Evolutionary conservation across 2,888 invertebrate genomes (phyloP), one percentile per base, ranked within the genome.

Genomic region (Coronaproctus castanopsis): DNA sequence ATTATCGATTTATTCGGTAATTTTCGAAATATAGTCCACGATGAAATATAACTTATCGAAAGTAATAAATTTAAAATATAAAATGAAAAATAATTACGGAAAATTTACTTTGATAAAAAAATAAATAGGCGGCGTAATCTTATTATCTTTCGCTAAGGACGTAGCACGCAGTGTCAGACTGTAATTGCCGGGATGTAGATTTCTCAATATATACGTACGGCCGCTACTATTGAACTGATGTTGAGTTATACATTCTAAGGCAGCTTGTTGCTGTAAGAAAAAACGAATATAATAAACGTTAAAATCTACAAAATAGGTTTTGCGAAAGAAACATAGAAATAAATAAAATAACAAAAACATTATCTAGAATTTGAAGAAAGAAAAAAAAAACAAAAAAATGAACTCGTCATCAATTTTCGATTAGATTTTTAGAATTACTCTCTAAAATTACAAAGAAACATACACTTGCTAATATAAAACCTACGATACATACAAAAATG

Each of bases 171-270:
- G 78, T 64, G 77, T 76, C 55, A 90, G 75, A 64, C 85, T 85
- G 72, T 92, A 91, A 74, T 87, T 90, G 23, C 91, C 92, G 50
- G 87, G 76, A 51, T 77, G 74, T 48, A 87, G 71, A 64, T 77
- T 78, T 61, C 76, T 76, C 62, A 83, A 68, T 18, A 74, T 69
- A 68, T 79, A 77, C 1, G 72, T 69, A 61, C 72, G 75, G 18
- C 73, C 74, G 59, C 70, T 71, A 53, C 75, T 73, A 52, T 74
- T 71, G 70, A 77, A 83, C 58, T 81, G 78, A 20, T 76, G 74
- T 50, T 78, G 75, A 1, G 82, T 77, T n/a, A 87, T 78, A 70
- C 91, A 92, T 63, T 77, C 77, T 24, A 74, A 71, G 3, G 74
- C 73, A 1, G 77, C 72, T 66, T 76, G 75, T 62, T 77, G 75